phyloP scores from a whole-genome alignment of 30 jellyfish, hydroid and myxozoan genomes.

The Euphysa ruthae region DNA sequence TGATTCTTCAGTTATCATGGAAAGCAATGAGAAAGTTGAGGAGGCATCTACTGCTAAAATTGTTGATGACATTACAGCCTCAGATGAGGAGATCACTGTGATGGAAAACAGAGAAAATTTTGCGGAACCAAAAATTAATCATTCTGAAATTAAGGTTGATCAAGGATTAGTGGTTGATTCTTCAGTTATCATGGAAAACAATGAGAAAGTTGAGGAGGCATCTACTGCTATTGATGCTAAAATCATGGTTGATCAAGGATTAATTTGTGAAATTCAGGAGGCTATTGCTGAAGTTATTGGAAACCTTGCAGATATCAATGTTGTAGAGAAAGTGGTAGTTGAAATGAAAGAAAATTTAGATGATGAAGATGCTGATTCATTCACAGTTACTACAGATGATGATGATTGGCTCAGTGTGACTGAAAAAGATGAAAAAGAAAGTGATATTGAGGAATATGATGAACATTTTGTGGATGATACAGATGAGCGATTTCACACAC shows the following conservation, averaged over 20 bases:
- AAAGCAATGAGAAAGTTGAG: no score
- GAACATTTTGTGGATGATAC: background rate
- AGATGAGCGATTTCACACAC: background rate
- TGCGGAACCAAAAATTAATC: no score
- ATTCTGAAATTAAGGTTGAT: no score
- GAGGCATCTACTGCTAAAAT: no score
- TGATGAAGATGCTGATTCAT: background rate
- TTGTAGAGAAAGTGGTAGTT: background rate
- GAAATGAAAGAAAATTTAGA: background rate
- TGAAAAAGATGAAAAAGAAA: background rate
- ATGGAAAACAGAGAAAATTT: no score
- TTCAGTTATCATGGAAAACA: background rate
- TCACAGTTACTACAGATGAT: background rate
- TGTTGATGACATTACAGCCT: no score
- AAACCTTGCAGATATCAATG: background rate
- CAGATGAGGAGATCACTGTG: no score
- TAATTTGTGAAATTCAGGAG: background rate
- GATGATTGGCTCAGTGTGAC: background rate
- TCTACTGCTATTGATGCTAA: background rate
- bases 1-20: no score
- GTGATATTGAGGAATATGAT: background rate
- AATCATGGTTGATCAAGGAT: background rate
- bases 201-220: background rate
- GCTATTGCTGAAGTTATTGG: background rate
- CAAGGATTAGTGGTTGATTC: background rate